Evolutionary conservation across 2,888 invertebrate genomes (phyloP), one percentile per base, ranked within the genome.

Genomic region (Drosophila atripex): DNA sequence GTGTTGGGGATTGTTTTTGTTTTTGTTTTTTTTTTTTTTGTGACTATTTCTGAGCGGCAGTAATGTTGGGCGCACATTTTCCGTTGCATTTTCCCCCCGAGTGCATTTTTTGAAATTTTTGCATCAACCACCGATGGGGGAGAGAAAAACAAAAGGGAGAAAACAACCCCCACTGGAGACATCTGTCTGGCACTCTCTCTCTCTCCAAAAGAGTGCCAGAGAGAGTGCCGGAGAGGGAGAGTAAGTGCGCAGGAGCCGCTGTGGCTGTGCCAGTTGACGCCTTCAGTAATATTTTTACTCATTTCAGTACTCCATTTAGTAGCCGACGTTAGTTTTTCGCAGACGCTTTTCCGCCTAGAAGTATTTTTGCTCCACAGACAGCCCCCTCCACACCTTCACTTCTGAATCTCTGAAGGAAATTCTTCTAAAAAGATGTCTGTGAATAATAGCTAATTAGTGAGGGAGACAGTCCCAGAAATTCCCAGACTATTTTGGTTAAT

Each of bases 261-360:
- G 41, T 76, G 72, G 82, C 77, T 77, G 11, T 30, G 32, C n/a
- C 35, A n/a, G 78, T 68, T 80, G 79, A 79, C 86, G 84, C 86
- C 84, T 85, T 84, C 71, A 71, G 84, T 80, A 76, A 77, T 52
- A 75, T 71, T 57, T 61, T 49, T 64, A 64, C 61, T 73, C 65
- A 73, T 71, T 39, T 75, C 73, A 61, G 73, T 55, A 61, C 60
- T 71, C 77, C 68, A 61, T 65, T 77, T 51, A 76, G 73, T 79
- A 73, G 65, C 64, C 80, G 80, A 83, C 86, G 84, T 84, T 84
- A 86, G 86, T 84, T 85, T 86, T 84, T 77, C 83, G 80, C 86
- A 83, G 84, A 86, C 86, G 78, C 83, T 80, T 80, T 86, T 86
- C 83, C 80, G 80, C 75, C 75, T 86, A 75, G 77, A 56, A 77